Conservation (phyloP, 2,888 invertebrate genomes). For the Lathronympha strigana region DNA sequence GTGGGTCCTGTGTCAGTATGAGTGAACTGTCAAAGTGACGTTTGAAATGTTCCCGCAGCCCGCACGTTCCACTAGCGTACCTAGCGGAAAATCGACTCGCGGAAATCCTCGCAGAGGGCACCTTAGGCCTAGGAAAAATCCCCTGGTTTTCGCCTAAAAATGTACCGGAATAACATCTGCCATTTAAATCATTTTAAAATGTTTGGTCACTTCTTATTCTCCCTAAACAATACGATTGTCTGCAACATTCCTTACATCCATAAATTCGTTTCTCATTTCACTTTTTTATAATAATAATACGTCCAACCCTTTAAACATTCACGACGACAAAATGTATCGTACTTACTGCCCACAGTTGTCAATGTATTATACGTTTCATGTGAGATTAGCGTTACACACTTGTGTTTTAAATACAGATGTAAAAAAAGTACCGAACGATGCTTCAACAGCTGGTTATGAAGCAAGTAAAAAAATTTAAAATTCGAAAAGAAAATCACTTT, state of each 20-base stretch:
- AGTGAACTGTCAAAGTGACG: no score
- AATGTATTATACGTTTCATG: neutral
- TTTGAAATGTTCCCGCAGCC: neutral
- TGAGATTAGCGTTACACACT: neutral
- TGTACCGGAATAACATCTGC: neutral
- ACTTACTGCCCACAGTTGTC: neutral
- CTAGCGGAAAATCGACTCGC: no score
- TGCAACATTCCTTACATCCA: conserved; percentile 14
- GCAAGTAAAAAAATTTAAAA: no score
- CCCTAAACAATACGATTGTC: conserved; percentile 10
- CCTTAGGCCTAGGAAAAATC: no score
- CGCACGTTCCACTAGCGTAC: no score
- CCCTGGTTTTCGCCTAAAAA: neutral
- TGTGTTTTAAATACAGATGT: no score
- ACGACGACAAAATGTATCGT: neutral
- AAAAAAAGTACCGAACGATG: no score
- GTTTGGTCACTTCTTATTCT: neutral
- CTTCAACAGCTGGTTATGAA: no score
- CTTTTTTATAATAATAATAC: neutral
- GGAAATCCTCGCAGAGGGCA: no score
- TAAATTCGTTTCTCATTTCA: conserved; percentile 14
- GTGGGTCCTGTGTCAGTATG: no score
- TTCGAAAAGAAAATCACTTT: no score
- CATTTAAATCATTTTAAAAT: neutral
- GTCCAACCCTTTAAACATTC: neutral